phyloP scores from a whole-genome alignment of 2,797 vertebrate genomes.

The Gorsachius magnificus region DNA sequence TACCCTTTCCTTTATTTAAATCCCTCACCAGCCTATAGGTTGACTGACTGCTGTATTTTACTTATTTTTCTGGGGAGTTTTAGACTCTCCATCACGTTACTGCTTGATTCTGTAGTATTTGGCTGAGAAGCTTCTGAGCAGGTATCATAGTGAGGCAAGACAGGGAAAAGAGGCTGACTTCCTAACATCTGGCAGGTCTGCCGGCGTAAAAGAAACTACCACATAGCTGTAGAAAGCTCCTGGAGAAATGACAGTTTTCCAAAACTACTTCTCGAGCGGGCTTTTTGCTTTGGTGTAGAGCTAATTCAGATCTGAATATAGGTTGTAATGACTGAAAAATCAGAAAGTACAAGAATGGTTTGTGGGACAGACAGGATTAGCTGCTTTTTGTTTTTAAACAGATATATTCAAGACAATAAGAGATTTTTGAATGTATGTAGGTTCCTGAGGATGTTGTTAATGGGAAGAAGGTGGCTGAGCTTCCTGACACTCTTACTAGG shows the following conservation, averaged over 20 bases:
- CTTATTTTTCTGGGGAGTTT: neutral
- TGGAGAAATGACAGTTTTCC: fast-evolving
- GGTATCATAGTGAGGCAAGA: neutral
- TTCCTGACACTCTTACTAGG: neutral
- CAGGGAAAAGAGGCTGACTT: neutral
- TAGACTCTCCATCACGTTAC: neutral
- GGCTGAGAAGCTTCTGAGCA: neutral
- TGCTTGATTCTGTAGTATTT: neutral
- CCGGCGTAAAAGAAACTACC: neutral
- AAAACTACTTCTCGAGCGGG: neutral
- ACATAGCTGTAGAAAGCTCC: neutral
- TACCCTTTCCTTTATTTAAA: neutral
- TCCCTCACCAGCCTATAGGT: neutral
- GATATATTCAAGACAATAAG: neutral
- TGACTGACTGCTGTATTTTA: neutral
- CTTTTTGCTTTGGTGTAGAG: neutral
- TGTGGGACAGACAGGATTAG: neutral
- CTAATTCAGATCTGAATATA: neutral
- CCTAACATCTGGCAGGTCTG: neutral
- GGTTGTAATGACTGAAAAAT: neutral
- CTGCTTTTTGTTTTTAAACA: neutral
- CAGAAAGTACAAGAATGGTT: neutral
- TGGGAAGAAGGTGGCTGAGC: neutral
- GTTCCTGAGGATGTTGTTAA: neutral
- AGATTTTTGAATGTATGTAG: neutral